phyloP scores from a whole-genome alignment of 2,888 invertebrate genomes.

The Thelaira solivaga region DNA sequence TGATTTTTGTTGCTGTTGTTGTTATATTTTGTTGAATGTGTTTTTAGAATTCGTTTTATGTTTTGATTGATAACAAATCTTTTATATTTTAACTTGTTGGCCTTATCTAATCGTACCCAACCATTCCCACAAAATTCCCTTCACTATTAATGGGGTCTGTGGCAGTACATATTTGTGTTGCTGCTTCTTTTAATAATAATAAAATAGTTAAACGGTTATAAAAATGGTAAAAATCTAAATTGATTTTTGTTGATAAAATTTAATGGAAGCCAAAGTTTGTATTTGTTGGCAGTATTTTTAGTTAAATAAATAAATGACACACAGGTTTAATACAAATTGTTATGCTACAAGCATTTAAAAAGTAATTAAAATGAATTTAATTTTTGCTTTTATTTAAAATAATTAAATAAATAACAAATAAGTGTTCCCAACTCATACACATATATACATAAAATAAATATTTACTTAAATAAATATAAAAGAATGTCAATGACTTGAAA shows the following conservation, averaged over 20 bases:
- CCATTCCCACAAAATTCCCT: slow-evolving; percentile 26
- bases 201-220: not conserved
- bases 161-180: not conserved
- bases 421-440: too few species aligned
- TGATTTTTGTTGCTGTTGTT: slow-evolving; percentile 33
- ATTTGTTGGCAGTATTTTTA: not conserved
- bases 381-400: too few species aligned
- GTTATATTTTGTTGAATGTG: slow-evolving; percentile 17
- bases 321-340: not conserved
- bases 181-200: too few species aligned
- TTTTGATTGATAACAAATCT: slow-evolving; percentile 76
- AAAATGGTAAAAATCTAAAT: slow-evolving; percentile 36
- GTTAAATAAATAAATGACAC: not conserved
- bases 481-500: too few species aligned
- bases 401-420: too few species aligned
- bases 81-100: slow-evolving; percentile 66
- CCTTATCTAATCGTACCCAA: slow-evolving; percentile 53
- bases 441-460: too few species aligned
- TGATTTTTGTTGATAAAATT: slow-evolving; percentile 18
- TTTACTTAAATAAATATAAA: too few species aligned
- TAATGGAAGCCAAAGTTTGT: not conserved
- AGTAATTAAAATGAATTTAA: too few species aligned
- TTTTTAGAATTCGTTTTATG: slow-evolving; percentile 32
- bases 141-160: slow-evolving; percentile 27
- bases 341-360: too few species aligned